These are phyloP conservation scores for Pachypanchax playfairii DNA, from an alignment of 2,113 vertebrate species.

Conservation along the genomic window DNA sequence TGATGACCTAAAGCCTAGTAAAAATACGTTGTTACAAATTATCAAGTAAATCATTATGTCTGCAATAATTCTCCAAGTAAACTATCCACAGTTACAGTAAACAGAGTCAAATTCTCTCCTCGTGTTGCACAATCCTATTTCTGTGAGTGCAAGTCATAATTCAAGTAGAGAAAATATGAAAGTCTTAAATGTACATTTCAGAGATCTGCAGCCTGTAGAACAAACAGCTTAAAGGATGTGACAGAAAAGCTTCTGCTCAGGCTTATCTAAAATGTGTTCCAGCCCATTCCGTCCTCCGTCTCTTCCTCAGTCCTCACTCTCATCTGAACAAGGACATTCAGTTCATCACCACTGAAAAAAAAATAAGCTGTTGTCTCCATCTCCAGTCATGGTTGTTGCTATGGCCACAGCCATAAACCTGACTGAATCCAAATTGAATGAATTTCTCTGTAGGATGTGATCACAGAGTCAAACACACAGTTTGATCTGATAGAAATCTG, in stretches of 20 bases:
- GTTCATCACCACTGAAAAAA: slow-evolving; percentile 51
- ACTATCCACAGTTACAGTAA: too few species aligned
- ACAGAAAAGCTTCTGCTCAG: slow-evolving; percentile 32
- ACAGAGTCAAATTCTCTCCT: background rate
- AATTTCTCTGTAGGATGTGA: slow-evolving; percentile 30
- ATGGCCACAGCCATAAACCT: slow-evolving; percentile 76
- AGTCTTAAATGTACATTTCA: slow-evolving; percentile 26
- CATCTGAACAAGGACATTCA: slow-evolving; percentile 67
- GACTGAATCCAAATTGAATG: slow-evolving; percentile 38
- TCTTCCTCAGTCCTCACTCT: slow-evolving; percentile 28
- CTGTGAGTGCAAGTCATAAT: slow-evolving; percentile 2
- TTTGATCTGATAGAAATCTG: slow-evolving; percentile 4
- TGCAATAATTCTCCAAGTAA: too few species aligned
- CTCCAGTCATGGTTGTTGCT: slow-evolving; percentile 70
- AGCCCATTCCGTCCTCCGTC: background rate
- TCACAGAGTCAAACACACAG: slow-evolving; percentile 17
- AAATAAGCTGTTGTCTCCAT: slow-evolving; percentile 58
- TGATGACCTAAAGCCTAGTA: too few species aligned
- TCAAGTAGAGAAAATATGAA: slow-evolving; percentile 31
- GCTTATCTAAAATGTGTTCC: slow-evolving; percentile 23
- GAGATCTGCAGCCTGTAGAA: slow-evolving; percentile 24
- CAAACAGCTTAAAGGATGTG: slow-evolving; percentile 39
- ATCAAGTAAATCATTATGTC: too few species aligned
- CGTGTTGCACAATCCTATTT: background rate
- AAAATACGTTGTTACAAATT: too few species aligned